phyloP scores from a whole-genome alignment of 2,797 vertebrate species.

The Zalophus californianus region DNA sequence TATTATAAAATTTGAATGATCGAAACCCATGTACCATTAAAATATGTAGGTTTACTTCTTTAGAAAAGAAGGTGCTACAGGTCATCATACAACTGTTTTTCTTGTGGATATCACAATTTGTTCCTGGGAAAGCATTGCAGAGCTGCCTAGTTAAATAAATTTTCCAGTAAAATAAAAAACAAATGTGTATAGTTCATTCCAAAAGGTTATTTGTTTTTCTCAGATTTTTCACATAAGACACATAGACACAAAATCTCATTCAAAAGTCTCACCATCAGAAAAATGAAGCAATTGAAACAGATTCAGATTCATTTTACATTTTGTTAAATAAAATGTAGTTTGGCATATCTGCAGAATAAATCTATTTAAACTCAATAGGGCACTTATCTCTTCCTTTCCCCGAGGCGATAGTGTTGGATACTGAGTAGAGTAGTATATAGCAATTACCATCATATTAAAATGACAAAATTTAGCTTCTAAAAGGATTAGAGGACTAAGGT shows the following conservation, averaged over 20 bases:
- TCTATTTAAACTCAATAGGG: slow-evolving; percentile 64
- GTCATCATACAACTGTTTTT: not conserved
- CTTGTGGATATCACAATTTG: not conserved
- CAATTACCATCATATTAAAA: slow-evolving; percentile 74
- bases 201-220: not conserved
- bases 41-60: not conserved
- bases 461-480: slow-evolving; percentile 70
- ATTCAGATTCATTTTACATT: slow-evolving; percentile 50
- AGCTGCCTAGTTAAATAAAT: not conserved
- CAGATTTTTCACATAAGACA: not conserved
- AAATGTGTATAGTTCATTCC: not conserved
- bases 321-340: slow-evolving; percentile 44
- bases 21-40: not conserved
- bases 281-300: slow-evolving; percentile 49
- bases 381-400: slow-evolving; percentile 56
- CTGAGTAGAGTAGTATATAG: slow-evolving; percentile 52
- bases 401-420: slow-evolving; percentile 40
- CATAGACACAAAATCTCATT: not conserved
- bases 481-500: slow-evolving; percentile 27
- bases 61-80: not conserved
- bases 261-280: slow-evolving; percentile 28
- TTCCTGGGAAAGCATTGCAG: not conserved
- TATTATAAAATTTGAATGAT: not conserved
- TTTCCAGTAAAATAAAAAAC: slow-evolving; percentile 32
- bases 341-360: slow-evolving; percentile 54